phyloP scores from a whole-genome alignment of 2,888 invertebrate species.

The Strigamia crassipes region DNA sequence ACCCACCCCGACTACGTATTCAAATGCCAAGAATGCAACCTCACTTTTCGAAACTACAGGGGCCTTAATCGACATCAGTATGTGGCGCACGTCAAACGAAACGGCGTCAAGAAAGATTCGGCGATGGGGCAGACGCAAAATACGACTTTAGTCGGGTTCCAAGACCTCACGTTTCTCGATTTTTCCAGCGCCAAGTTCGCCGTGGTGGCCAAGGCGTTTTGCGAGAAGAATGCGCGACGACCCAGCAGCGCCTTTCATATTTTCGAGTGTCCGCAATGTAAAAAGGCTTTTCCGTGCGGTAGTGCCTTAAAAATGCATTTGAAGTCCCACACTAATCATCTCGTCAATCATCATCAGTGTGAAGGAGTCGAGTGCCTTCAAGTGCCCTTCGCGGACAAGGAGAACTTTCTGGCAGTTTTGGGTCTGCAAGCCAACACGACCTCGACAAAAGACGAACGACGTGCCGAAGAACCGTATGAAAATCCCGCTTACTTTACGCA shows the following conservation, averaged over 20 bases:
- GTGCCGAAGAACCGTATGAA: conserved; percentile 52
- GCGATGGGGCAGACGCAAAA: neutral
- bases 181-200: conserved; percentile 80
- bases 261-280: conserved; percentile 57
- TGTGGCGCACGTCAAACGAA: conserved; percentile 64
- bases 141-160: conserved; percentile 53
- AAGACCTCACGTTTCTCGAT: conserved; percentile 75
- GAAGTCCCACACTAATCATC: conserved; percentile 57
- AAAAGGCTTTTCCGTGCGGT: conserved; percentile 58
- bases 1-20: conserved; percentile 70
- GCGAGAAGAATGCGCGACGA: conserved; percentile 66
- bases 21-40: conserved; percentile 74
- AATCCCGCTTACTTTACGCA: conserved; percentile 52
- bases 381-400: conserved; percentile 60
- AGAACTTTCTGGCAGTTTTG: conserved; percentile 80
- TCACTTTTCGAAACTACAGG: conserved; percentile 72
- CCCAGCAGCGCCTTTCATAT: conserved; percentile 56
- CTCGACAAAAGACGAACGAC: conserved; percentile 39
- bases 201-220: conserved; percentile 73
- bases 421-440: conserved; percentile 67
- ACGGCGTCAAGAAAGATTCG: neutral
- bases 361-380: conserved; percentile 56
- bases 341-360: conserved; percentile 63
- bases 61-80: conserved; percentile 73
- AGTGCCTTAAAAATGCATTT: conserved; percentile 57